phyloP scores from a whole-genome alignment of 2,113 vertebrate species.

The Canis aureus region DNA sequence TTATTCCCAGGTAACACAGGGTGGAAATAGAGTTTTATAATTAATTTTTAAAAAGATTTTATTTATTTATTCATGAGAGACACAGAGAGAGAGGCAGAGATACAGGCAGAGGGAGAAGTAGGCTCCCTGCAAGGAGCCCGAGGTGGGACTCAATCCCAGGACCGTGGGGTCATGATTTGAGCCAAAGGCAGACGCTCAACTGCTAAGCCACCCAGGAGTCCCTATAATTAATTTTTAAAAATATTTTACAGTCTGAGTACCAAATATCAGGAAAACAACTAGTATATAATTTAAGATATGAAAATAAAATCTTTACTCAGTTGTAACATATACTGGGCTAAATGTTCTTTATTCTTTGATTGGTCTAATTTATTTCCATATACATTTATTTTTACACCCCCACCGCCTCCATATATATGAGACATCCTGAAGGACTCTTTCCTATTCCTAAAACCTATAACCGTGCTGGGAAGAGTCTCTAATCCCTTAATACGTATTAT shows the following conservation, averaged over 20 bases:
- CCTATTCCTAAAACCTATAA: not conserved
- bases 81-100: too few relatives aligned
- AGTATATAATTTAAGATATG: conserved; percentile 13
- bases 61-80: too few relatives aligned
- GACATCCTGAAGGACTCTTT: not conserved
- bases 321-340: not conserved
- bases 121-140: too few relatives aligned
- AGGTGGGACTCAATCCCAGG: too few relatives aligned
- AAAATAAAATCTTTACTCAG: conserved; percentile 22
- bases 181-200: too few relatives aligned
- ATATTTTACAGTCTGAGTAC: not conserved
- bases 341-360: not conserved
- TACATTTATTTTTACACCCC: not conserved
- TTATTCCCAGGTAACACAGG: not conserved
- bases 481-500: not conserved
- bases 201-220: too few relatives aligned
- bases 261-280: conserved; percentile 30
- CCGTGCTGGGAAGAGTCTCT: not conserved
- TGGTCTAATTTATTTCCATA: not conserved
- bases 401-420: not conserved
- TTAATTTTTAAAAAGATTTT: conserved; percentile 23
- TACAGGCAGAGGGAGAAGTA: too few relatives aligned
- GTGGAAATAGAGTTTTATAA: not conserved
- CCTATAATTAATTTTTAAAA: conserved; percentile 1
- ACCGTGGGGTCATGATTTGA: too few relatives aligned